A percentile compares a stretch with the other conserved stretches of the same genome.
These are phyloP conservation scores for Phasianus colchicus DNA, from an alignment of 2,113 vertebrate genomes.

Conservation along the genomic window DNA sequence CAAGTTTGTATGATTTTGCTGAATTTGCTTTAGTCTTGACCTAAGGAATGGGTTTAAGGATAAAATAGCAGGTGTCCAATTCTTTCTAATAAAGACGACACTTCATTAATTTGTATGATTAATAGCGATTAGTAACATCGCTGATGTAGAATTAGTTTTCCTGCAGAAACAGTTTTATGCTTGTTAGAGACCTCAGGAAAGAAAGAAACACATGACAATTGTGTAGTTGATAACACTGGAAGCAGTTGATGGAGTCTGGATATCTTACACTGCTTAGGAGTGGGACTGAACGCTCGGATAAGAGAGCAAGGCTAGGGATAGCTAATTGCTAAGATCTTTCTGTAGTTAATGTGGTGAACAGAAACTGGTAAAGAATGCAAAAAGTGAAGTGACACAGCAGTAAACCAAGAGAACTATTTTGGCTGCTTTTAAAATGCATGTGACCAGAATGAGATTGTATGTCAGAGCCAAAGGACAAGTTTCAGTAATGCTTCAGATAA, in stretches of 20 bases:
- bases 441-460: not conserved
- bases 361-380: conserved; percentile 20
- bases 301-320: not conserved
- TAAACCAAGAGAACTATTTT: conserved; percentile 21
- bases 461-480: conserved; percentile 17
- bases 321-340: not conserved
- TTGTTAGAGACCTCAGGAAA: not conserved
- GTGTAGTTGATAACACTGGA: not conserved
- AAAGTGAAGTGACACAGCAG: not conserved
- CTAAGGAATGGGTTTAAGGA: not conserved
- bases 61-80: not conserved
- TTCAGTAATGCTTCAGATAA: conserved; percentile 1
- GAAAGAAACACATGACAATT: not conserved
- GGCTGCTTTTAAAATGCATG: not conserved
- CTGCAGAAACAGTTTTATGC: not conserved
- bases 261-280: not conserved
- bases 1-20: not conserved
- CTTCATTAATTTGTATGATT: not conserved
- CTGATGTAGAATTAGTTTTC: not conserved
- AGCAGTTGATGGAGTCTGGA: not conserved
- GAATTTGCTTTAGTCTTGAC: not conserved
- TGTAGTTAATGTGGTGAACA: not conserved
- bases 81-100: not conserved
- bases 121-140: not conserved
- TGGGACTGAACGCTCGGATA: not conserved